Conservation (phyloP, 2,113 vertebrate species). For the Nannospalax galili region DNA sequence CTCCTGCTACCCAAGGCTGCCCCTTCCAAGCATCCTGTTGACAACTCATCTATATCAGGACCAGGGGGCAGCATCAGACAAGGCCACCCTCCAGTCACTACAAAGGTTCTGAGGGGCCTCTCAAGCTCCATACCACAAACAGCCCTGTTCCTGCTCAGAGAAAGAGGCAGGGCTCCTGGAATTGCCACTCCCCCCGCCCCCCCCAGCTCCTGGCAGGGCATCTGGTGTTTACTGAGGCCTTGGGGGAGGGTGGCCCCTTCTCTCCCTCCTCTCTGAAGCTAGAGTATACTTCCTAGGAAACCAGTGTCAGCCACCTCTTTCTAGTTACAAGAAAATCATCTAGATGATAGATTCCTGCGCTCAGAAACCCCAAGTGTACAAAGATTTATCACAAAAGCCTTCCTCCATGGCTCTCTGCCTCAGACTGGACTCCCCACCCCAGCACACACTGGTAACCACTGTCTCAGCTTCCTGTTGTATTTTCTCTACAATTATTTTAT, state of each 20-base stretch:
- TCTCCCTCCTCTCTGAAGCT: neutral
- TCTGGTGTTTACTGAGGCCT: neutral
- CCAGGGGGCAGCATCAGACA: neutral
- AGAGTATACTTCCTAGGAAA: neutral
- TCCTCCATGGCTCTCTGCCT: accelerated
- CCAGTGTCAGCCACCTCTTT: neutral
- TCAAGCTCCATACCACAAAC: neutral
- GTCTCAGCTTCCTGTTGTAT: neutral
- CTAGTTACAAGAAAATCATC: neutral
- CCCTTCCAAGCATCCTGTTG: neutral
- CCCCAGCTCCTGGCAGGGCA: neutral
- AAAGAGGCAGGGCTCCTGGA: neutral
- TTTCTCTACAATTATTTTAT: neutral
- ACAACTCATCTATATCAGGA: neutral
- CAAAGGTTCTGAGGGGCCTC: neutral
- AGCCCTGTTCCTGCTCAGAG: neutral
- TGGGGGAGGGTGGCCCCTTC: accelerated
- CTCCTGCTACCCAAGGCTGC: neutral
- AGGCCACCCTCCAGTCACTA: neutral
- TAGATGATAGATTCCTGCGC: neutral
- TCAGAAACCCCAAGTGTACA: neutral
- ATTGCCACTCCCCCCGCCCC: too few relatives aligned
- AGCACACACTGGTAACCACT: neutral
- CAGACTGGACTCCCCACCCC: accelerated
- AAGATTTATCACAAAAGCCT: neutral